Conservation (phyloP, 2,797 vertebrate species). For the Notolepis coatsorum region DNA sequence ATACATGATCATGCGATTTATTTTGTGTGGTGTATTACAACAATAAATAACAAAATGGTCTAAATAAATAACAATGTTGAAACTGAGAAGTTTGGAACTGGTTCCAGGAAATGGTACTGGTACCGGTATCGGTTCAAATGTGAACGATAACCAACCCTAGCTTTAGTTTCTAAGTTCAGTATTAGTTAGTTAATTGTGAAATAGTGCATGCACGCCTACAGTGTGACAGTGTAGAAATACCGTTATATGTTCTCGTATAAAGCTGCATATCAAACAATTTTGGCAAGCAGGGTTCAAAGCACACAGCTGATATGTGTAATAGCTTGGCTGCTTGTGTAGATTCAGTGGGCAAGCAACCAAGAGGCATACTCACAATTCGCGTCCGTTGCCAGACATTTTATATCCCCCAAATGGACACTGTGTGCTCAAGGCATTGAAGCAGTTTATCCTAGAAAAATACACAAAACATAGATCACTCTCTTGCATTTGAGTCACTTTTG, state of each 20-base stretch:
- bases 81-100: no score
- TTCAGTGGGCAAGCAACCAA: conserved; percentile 38
- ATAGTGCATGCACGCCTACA: conserved; percentile 17
- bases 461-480: conserved; percentile 70
- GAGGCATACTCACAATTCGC: conserved; percentile 95
- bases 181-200: no score
- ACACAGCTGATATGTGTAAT: conserved; percentile 51
- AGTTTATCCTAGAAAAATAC: conserved; percentile 93
- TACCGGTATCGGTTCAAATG: no score
- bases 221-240: conserved; percentile 14
- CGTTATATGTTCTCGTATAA: conserved; percentile 42
- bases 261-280: conserved; percentile 51
- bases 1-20: no score
- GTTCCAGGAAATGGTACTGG: no score
- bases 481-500: conserved; percentile 35
- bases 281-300: conserved; percentile 49
- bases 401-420: conserved; percentile 99
- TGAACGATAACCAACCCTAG: no score
- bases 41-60: no score
- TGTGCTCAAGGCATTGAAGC: conserved; percentile 97
- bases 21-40: no score
- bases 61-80: no score
- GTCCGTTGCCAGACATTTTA: conserved; percentile 99
- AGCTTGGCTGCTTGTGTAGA: conserved; percentile 49
- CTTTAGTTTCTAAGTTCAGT: no score